These are phyloP conservation scores for Halcyon malimbica DNA, from an alignment of 2,113 vertebrate species.

Conservation along the genomic window DNA sequence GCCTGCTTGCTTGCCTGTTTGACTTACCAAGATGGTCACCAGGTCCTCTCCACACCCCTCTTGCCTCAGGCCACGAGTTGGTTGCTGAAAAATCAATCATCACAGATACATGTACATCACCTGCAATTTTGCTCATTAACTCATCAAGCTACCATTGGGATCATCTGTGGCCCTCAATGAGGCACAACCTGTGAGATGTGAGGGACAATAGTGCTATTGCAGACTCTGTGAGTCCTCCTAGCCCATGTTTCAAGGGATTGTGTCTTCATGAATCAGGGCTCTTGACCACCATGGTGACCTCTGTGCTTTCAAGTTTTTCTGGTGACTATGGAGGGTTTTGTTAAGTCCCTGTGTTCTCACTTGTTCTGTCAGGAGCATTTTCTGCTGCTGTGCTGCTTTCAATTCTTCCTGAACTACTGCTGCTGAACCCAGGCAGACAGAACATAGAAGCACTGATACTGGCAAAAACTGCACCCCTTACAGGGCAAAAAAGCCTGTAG, in stretches of 20 bases:
- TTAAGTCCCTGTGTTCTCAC: rapidly evolving
- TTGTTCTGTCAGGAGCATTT: neutral
- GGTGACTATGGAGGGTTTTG: neutral
- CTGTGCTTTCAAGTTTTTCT: neutral
- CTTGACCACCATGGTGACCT: neutral
- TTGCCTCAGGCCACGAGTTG: rapidly evolving
- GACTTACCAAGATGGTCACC: neutral
- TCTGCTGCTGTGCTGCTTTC: neutral
- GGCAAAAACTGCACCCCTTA: no score
- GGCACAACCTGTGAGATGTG: rapidly evolving
- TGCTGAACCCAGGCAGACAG: no score
- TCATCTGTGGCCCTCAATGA: neutral
- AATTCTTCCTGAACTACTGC: neutral
- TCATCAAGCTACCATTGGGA: neutral
- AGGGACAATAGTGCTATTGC: rapidly evolving
- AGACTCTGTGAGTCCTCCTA: rapidly evolving
- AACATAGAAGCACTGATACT: no score
- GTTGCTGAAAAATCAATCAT: neutral
- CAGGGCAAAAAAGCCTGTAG: neutral
- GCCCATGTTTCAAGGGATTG: rapidly evolving
- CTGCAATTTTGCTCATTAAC: neutral
- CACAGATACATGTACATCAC: no score
- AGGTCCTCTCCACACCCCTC: rapidly evolving
- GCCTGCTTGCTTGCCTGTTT: no score
- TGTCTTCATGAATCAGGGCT: neutral